Evolutionary conservation across 2,113 vertebrate species (phyloP).

Genomic region (Gopherus flavomarginatus): DNA sequence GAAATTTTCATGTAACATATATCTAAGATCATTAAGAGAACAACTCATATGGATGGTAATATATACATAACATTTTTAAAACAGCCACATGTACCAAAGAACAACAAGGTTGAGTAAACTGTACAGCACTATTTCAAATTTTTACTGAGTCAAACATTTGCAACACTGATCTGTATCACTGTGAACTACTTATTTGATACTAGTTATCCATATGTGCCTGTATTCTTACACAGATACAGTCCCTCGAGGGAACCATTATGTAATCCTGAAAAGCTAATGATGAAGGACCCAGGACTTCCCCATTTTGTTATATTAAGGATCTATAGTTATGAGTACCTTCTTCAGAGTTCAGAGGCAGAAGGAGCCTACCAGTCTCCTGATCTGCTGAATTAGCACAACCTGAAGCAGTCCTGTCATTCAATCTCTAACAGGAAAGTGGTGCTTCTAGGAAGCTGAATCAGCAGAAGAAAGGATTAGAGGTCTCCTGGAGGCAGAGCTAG

Average conservation of each 20-base stretch:
- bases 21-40: not conserved
- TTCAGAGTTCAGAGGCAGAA: not conserved
- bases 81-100: accelerated
- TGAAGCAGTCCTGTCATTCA: not conserved
- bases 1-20: no score
- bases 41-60: not conserved
- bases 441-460: not conserved
- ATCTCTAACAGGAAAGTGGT: not conserved
- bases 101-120: not conserved
- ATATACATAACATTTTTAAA: not conserved
- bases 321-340: not conserved
- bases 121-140: not conserved
- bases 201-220: accelerated
- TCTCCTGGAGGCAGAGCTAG: accelerated
- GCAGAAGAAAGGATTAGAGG: not conserved
- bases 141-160: not conserved
- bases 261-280: not conserved
- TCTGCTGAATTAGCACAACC: not conserved
- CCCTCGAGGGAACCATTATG: not conserved
- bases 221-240: accelerated
- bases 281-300: not conserved
- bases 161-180: not conserved
- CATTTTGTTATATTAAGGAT: slow-evolving; percentile 14
- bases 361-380: not conserved
- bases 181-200: not conserved